Evolutionary conservation across 2,888 invertebrate genomes (phyloP).

Genomic region (Oxytorus armatus): DNA sequence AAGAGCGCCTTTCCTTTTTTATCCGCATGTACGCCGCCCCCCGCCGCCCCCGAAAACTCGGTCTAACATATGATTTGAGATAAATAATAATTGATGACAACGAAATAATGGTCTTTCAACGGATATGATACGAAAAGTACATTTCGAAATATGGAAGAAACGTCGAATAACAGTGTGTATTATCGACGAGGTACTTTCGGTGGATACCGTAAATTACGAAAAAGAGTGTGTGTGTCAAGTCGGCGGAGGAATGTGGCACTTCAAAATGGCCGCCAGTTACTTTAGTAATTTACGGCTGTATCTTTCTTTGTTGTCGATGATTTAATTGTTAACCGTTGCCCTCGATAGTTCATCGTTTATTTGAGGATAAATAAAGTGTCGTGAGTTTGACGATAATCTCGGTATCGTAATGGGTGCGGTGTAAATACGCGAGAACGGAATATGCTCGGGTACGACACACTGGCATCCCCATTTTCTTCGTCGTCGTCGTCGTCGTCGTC

Average conservation of each 20-base stretch:
- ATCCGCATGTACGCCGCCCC: not conserved
- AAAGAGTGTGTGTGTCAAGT: constrained; percentile 81
- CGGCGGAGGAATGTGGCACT: constrained; percentile 89
- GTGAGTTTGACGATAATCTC: constrained; percentile 71
- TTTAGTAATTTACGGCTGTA: constrained; percentile 84
- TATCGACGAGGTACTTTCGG: constrained; percentile 48
- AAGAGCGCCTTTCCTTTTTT: constrained; percentile 38
- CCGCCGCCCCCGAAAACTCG: not conserved
- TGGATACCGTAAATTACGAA: constrained; percentile 78
- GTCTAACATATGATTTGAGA: constrained; percentile 41
- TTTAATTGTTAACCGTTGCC: constrained; percentile 72
- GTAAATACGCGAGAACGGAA: constrained; percentile 76
- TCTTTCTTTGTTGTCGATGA: constrained; percentile 83
- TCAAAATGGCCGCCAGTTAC: constrained; percentile 90
- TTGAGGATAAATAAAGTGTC: constrained; percentile 73
- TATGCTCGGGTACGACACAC: constrained; percentile 79
- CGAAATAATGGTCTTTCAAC: not conserved
- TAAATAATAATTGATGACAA: constrained; percentile 35
- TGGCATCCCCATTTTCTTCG: constrained; percentile 71
- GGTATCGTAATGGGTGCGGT: constrained; percentile 61
- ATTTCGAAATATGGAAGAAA: constrained; percentile 8
- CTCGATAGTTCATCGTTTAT: constrained; percentile 44
- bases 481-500: constrained; percentile 53
- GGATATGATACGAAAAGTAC: constrained; percentile 6
- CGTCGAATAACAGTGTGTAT: constrained; percentile 13